phyloP scores from a whole-genome alignment of 2,797 vertebrate species.

The Malacoraja senta region DNA sequence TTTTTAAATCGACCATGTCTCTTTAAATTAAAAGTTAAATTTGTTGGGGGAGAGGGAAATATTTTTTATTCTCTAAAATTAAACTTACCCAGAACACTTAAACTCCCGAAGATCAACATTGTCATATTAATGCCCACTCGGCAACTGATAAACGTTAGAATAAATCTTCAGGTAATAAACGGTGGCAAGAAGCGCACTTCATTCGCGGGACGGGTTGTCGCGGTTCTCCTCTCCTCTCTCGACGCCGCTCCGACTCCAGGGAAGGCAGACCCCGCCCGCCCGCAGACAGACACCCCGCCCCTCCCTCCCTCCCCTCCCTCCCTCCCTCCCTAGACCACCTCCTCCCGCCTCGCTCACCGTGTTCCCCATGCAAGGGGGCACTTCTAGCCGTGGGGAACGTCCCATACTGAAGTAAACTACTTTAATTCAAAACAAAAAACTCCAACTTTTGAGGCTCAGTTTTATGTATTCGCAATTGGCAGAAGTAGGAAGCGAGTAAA shows the following conservation, averaged over 20 bases:
- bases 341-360: background rate
- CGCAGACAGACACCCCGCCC: background rate
- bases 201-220: background rate
- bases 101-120: background rate
- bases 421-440: background rate
- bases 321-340: too few relatives aligned
- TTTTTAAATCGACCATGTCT: background rate
- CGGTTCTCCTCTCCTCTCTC: too few relatives aligned
- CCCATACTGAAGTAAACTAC: background rate
- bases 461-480: background rate
- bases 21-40: background rate
- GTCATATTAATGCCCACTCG: background rate
- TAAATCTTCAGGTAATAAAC: background rate
- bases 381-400: background rate
- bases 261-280: background rate
- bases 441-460: background rate
- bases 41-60: background rate
- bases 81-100: slow-evolving; percentile 15
- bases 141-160: background rate
- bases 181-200: background rate
- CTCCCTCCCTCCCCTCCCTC: background rate
- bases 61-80: background rate
- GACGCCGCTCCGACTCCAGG: background rate
- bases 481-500: background rate
- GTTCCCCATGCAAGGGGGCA: too few relatives aligned